Percentiles rank a stretch among this genome's conserved stretches.
Evolutionary conservation across 2,113 vertebrate genomes (phyloP).

Genomic region (Myrmophylax atrothorax): DNA sequence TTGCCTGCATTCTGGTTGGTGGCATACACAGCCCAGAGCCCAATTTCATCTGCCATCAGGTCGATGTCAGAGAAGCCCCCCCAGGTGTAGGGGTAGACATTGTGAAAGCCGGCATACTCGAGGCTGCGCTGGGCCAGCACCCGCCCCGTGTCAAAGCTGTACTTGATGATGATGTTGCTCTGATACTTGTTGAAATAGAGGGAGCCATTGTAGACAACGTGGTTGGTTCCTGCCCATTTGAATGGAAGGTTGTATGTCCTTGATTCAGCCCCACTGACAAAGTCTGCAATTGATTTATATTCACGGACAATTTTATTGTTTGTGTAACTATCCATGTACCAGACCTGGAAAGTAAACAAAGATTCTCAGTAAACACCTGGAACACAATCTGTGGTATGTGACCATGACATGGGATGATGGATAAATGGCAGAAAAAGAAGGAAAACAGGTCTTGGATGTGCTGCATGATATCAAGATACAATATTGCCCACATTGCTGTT

Average conservation of each 20-base stretch:
- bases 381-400: neutral
- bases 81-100: constrained; percentile 97
- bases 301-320: constrained; percentile 98
- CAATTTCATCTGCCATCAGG: constrained; percentile 96
- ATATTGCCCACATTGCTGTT: neutral
- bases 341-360: constrained; percentile 81
- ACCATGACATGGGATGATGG: neutral
- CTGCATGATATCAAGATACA: neutral
- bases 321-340: constrained; percentile 98
- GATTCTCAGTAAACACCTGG: neutral
- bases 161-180: constrained; percentile 98
- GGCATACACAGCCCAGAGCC: constrained; percentile 95
- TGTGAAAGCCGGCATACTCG: constrained; percentile 97
- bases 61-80: constrained; percentile 97
- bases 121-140: constrained; percentile 91
- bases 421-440: neutral
- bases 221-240: constrained; percentile 98
- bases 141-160: constrained; percentile 91
- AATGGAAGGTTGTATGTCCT: constrained; percentile 97
- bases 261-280: constrained; percentile 90
- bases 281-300: constrained; percentile 92
- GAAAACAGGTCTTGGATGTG: neutral
- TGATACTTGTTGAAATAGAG: constrained; percentile 99
- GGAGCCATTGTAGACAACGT: constrained; percentile 96
- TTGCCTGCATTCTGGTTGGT: constrained; percentile 99